phyloP scores from a whole-genome alignment of 2,888 invertebrate species.

The Meghimatium bilineatum region DNA sequence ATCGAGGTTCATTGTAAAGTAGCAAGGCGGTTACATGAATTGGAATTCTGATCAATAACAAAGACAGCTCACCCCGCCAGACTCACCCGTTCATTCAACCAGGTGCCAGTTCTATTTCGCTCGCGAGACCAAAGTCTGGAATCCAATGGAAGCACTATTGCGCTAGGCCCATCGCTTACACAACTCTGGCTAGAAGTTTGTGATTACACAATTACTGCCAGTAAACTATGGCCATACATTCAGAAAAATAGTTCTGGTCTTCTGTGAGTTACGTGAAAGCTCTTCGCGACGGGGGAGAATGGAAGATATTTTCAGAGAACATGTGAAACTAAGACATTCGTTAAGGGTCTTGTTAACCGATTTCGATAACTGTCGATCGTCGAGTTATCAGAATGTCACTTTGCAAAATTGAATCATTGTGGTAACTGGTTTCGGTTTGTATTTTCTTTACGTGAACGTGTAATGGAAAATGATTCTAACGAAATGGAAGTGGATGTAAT shows the following conservation, averaged over 20 bases:
- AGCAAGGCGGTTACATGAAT: constrained; percentile 12
- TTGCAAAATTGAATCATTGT: background rate
- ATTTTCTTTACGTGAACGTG: background rate
- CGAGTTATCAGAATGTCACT: background rate
- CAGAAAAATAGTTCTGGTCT: background rate
- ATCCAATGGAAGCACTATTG: background rate
- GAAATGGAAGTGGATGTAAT: constrained; percentile 12
- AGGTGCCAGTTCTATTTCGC: constrained; percentile 22
- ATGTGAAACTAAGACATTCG: background rate
- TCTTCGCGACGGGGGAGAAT: background rate
- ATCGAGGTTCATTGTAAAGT: background rate
- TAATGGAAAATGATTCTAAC: background rate
- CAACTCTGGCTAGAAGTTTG: background rate
- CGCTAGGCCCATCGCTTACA: background rate
- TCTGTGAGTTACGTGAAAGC: background rate
- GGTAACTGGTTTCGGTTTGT: background rate
- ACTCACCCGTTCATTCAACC: constrained; percentile 10
- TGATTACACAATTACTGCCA: constrained; percentile 16
- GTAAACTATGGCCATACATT: background rate
- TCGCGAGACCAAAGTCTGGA: constrained; percentile 18
- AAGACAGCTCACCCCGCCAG: constrained; percentile 2
- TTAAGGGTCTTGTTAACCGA: background rate
- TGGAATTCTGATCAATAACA: constrained; percentile 4
- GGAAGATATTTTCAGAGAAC: background rate
- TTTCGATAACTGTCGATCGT: background rate